Conservation (phyloP, 2,113 vertebrate species). For the Aptenodytes forsteri region DNA sequence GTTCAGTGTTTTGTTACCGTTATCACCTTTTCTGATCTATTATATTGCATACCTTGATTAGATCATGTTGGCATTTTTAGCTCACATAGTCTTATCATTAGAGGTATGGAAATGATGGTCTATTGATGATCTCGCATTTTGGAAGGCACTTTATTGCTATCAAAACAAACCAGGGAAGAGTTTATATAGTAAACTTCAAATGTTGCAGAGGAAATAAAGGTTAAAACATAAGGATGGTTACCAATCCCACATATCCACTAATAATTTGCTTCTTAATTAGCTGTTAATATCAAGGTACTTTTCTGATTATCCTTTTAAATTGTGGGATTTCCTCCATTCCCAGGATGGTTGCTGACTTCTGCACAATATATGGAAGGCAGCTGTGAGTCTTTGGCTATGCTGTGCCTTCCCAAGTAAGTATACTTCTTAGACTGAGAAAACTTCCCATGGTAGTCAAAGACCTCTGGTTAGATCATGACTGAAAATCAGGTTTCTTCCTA, state of each 20-base stretch:
- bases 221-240: not conserved
- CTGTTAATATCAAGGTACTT: not conserved
- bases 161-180: not conserved
- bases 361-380: rapidly evolving
- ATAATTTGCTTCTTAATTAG: not conserved
- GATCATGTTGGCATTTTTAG: not conserved
- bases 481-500: not conserved
- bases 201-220: not conserved
- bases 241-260: not conserved
- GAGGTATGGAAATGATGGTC: not conserved
- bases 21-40: not conserved
- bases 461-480: not conserved
- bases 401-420: not conserved
- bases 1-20: not conserved
- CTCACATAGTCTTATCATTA: not conserved
- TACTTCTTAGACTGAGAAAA: not conserved
- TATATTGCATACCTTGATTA: not conserved
- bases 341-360: not conserved
- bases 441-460: not conserved
- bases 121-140: not conserved
- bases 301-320: not conserved
- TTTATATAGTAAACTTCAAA: not conserved
- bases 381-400: not conserved
- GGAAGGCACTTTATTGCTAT: not conserved
- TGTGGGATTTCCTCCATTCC: not conserved